Conservation (phyloP, 1,140 invertebrate genomes). For the Thaumatotibia leucotreta region DNA sequence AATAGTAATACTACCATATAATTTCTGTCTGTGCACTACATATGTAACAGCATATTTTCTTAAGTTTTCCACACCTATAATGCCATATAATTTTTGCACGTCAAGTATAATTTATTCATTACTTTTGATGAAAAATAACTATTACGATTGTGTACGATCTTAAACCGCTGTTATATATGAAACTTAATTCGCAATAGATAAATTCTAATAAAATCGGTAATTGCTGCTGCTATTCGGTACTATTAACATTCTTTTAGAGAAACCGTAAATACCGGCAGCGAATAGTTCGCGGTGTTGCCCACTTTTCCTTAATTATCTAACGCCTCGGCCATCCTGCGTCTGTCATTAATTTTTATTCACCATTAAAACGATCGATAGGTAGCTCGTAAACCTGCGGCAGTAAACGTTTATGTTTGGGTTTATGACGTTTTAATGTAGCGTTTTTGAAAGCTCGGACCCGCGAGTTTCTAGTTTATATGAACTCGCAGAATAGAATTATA, state of each 20-base stretch:
- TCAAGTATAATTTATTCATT: too few relatives aligned
- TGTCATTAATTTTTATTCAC: constrained; percentile 73
- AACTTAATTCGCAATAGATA: too few relatives aligned
- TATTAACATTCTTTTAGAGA: not conserved
- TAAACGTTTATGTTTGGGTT: constrained; percentile 71
- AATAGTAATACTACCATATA: too few relatives aligned
- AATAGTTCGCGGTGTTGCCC: constrained; percentile 6
- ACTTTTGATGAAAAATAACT: too few relatives aligned
- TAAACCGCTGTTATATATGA: too few relatives aligned
- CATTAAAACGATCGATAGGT: constrained; percentile 71
- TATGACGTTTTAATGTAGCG: constrained; percentile 73
- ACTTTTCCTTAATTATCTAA: constrained; percentile 16
- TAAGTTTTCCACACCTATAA: too few relatives aligned
- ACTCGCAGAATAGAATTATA: constrained; percentile 68
- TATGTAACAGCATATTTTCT: too few relatives aligned
- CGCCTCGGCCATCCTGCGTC: constrained; percentile 41
- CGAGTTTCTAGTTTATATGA: constrained; percentile 71
- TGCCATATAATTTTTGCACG: too few relatives aligned
- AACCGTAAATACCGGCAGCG: not conserved
- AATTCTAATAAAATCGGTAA: too few relatives aligned
- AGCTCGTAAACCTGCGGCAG: constrained; percentile 63
- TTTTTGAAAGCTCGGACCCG: constrained; percentile 69
- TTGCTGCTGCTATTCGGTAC: not conserved
- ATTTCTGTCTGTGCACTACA: too few relatives aligned
- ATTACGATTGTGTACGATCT: too few relatives aligned